Conservation (phyloP, 2,797 vertebrate genomes). For the Chelon auratus region DNA sequence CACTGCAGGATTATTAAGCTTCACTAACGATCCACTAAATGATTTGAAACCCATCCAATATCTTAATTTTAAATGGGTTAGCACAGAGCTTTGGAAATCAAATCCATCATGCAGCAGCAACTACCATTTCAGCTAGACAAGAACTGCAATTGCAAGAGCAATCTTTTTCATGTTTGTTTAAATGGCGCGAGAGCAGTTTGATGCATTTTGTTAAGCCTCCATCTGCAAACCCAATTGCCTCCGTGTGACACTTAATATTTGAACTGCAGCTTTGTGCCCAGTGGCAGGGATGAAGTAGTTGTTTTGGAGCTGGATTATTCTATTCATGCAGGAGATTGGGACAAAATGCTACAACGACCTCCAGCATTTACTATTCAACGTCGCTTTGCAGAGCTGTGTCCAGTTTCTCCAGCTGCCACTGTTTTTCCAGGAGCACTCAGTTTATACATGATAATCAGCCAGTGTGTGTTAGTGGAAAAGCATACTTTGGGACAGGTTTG, state of each 20-base stretch:
- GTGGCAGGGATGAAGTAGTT: conserved; percentile 4
- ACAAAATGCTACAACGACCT: conserved; percentile 50
- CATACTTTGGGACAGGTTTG: conserved; percentile 14
- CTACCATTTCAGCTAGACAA: conserved; percentile 3
- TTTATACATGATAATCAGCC: conserved; percentile 57
- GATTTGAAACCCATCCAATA: conserved; percentile 34
- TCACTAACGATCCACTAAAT: conserved; percentile 33
- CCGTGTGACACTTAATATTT: conserved; percentile 14
- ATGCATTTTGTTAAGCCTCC: conserved; percentile 16
- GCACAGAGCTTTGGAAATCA: conserved; percentile 8
- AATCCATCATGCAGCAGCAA: conserved; percentile 24
- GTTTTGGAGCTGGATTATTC: conserved; percentile 12
- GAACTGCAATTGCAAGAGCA: neutral
- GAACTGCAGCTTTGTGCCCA: conserved; percentile 10
- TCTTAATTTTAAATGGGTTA: conserved; percentile 26
- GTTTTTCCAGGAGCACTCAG: conserved; percentile 59
- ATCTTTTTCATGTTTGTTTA: conserved; percentile 22
- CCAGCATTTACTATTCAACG: conserved; percentile 40
- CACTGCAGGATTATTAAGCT: conserved; percentile 16
- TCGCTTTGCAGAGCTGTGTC: conserved; percentile 24
- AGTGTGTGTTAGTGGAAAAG: conserved; percentile 24
- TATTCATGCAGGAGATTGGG: conserved; percentile 32
- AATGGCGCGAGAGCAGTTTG: neutral
- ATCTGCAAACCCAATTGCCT: conserved; percentile 37
- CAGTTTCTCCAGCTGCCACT: conserved; percentile 55